Base-by-base conservation (phyloP, 92 coral and sea anemone genomes). In the Siderastrea radians region DNA sequence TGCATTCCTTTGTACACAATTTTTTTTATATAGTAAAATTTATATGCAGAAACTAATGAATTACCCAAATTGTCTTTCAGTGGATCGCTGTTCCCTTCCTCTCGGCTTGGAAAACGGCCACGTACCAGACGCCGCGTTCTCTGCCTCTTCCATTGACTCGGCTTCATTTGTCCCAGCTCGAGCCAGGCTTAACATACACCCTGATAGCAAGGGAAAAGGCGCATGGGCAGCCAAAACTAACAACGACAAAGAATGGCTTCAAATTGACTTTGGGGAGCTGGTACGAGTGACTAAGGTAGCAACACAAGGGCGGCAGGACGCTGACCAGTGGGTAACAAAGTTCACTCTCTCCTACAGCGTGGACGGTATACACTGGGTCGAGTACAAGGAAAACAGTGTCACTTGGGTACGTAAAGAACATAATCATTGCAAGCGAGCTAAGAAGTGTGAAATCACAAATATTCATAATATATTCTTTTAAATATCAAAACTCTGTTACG, bases 101-200 rank as follows among this genome's bases (percentile, higher is more conserved):
- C 82, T 90, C 38, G 93, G 93, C 7, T 52, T 84, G 86, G 90
- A 90, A 60, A 82, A 84, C 64, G 77, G 82, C 48, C 81, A 75
- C 43, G 86, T 90, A 51, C 75, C 93, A 69, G 93, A 90, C 49
- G 69, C 74, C 10, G 85, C 89, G n/a, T 77, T 90, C 52, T 75
- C 82, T 55, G 93, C 93, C 4, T 90, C 93, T 51, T 79, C 83
- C 12, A 7, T 7, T 16, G 3, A 15, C 3, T 13, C n/a, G 2
- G 38, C 16, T 19, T 55, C 72, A 15, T 16, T 72, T 75, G 52
- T 38, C 4, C 71, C 89, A 19, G 66, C 77, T 3, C 59, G 78
- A 52, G 81, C 82, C 47, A 75, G 89, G 17, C 57, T 76, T 60
- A 75, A 85, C 83, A n/a, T 85, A 26, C 76, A 85, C 9, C 9